These are phyloP conservation scores for Python bivittatus DNA, from an alignment of 2,113 vertebrate genomes.

Conservation along the genomic window DNA sequence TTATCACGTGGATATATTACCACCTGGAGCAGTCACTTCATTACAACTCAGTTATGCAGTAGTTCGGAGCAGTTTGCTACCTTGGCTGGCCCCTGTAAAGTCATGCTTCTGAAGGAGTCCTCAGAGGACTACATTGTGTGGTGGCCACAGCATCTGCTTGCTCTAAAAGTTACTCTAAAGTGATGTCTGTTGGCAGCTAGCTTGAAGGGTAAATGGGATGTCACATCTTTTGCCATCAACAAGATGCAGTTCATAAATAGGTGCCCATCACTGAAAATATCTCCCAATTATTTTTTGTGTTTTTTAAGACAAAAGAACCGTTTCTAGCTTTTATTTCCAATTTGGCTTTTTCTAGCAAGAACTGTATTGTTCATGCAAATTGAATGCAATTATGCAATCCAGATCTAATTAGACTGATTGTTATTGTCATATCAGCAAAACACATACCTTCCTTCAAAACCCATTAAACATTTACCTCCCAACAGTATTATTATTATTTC, in stretches of 20 bases:
- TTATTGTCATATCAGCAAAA: constrained; percentile 40
- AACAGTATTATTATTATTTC: rapidly evolving
- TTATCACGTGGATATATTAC: too few species aligned
- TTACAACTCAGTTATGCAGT: too few species aligned
- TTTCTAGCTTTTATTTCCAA: background rate
- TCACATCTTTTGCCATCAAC: background rate
- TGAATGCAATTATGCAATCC: constrained; percentile 45
- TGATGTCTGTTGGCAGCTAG: background rate
- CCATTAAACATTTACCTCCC: rapidly evolving
- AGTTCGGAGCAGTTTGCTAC: too few species aligned
- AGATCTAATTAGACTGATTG: constrained; percentile 62
- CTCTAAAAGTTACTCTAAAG: too few species aligned
- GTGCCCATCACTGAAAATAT: too few species aligned
- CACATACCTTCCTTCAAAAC: constrained; percentile 28
- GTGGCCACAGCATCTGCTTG: too few species aligned
- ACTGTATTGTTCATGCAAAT: constrained; percentile 43
- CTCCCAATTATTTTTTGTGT: background rate
- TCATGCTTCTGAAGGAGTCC: too few species aligned
- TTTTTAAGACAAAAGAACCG: background rate
- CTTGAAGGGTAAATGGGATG: background rate
- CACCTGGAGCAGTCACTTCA: too few species aligned
- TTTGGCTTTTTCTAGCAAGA: constrained; percentile 34
- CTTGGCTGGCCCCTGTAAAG: too few species aligned
- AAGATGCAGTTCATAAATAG: background rate
- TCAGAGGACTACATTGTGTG: too few species aligned